phyloP scores from a whole-genome alignment of 1,140 invertebrate species.

The Medauroidea extradentata region DNA sequence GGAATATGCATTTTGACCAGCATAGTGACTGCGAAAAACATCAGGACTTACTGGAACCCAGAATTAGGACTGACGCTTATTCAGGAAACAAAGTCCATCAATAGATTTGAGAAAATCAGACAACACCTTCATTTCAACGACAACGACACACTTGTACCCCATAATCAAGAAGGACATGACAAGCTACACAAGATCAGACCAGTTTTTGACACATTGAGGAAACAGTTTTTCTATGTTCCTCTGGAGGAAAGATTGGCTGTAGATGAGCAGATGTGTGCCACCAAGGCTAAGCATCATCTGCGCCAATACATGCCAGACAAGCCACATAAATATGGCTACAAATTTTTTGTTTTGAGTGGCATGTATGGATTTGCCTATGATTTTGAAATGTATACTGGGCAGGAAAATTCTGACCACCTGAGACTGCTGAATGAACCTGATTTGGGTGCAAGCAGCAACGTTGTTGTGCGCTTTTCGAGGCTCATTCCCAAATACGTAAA shows the following conservation, averaged over 20 bases:
- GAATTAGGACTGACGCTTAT: not conserved
- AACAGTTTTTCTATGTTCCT: conserved; percentile 24
- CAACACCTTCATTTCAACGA: conserved; percentile 34
- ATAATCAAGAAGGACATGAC: conserved; percentile 20
- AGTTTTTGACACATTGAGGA: conserved; percentile 11
- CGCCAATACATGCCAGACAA: conserved; percentile 37
- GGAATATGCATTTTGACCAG: not conserved
- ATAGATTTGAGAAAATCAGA: conserved; percentile 37
- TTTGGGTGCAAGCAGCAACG: conserved; percentile 18
- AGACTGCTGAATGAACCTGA: conserved; percentile 16
- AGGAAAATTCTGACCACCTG: conserved; percentile 16
- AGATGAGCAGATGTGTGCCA: conserved; percentile 36
- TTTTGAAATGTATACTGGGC: conserved; percentile 34
- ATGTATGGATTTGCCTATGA: conserved; percentile 38
- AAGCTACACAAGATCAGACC: conserved; percentile 26
- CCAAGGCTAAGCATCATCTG: conserved; percentile 30
- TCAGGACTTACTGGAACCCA: not conserved
- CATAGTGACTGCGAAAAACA: not conserved
- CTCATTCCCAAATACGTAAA: conserved; percentile 13
- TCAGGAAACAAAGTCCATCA: conserved; percentile 31
- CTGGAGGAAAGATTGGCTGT: conserved; percentile 32
- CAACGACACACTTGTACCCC: conserved; percentile 24
- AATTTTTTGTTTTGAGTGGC: conserved; percentile 38
- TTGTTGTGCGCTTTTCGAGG: conserved; percentile 18
- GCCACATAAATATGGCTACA: conserved; percentile 33